phyloP scores from a whole-genome alignment of 1,140 invertebrate species.

The Sitodiplosis mosellana region DNA sequence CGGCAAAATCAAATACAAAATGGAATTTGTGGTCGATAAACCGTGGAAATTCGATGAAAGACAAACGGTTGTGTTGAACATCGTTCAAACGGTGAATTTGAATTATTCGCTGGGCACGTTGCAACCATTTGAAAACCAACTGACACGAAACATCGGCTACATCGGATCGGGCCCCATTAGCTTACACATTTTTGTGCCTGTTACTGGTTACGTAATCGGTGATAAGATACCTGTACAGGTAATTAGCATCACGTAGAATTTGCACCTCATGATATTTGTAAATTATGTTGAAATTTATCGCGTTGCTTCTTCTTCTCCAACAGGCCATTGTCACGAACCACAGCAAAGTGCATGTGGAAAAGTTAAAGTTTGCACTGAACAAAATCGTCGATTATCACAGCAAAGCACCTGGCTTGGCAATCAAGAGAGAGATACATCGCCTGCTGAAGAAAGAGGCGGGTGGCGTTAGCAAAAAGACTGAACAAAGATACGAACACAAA shows the following conservation, averaged over 20 bases:
- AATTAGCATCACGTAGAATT: conserved; percentile 3
- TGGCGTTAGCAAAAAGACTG: conserved; percentile 20
- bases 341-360: conserved; percentile 21
- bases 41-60: conserved; percentile 22
- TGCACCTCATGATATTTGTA: too few species aligned
- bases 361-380: conserved; percentile 17
- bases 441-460: conserved; percentile 21
- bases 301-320: too few species aligned
- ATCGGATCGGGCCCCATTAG: conserved; percentile 18
- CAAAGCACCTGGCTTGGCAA: conserved; percentile 15
- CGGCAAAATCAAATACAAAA: conserved; percentile 22
- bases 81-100: conserved; percentile 17
- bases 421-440: conserved; percentile 17
- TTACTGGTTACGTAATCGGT: conserved; percentile 17
- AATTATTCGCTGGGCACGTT: conserved; percentile 10
- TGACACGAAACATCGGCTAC: conserved; percentile 13
- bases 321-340: conserved; percentile 13
- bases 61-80: conserved; percentile 17
- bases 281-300: too few species aligned
- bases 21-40: conserved; percentile 19
- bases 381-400: conserved; percentile 21
- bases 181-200: conserved; percentile 16
- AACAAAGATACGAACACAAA: conserved; percentile 21
- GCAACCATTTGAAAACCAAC: conserved; percentile 15
- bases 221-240: conserved; percentile 21